Base-by-base conservation (phyloP, 2,113 vertebrate genomes). In the Balaeniceps rex region DNA sequence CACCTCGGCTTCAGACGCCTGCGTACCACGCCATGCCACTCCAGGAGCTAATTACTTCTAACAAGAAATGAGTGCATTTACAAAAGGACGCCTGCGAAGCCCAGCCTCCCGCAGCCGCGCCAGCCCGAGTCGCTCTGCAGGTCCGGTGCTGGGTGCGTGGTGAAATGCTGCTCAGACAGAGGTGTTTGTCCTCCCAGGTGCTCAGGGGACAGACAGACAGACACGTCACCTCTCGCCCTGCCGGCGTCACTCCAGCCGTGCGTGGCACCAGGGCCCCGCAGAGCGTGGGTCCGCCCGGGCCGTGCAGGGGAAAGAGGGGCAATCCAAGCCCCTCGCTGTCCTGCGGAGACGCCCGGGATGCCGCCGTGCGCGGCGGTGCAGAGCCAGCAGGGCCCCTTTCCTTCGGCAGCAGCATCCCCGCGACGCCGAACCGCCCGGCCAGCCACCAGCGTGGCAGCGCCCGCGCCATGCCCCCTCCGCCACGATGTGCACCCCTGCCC, bases 351-450 rank as follows among this genome's bases (percentile, higher is more conserved):
- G 58, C 58, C 44, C 2, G 14, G 38, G 34, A 14, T 36, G 38
- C 29, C n/a, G 2, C 29, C 4, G 1, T 8, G 31, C 1, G 8
- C 9, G 4, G n/a, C 3, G 2, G 34, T 4, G 11, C 29, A 6
- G 14, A 40, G 14, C 38, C 57, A 2, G n/a, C 80, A 22, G 54
- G 8, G 28, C 44, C n/a, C 7, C 9, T 6, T 25, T 25, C 58
- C 58, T 54, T 16, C 1, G 7, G 26, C 14, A 3, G 33, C 69
- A 34, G 19, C 29, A 11, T 49, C 36, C 31, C 24, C 12, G 2
- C 4, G 0, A 7, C 6, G 33, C 57, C 17, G 3, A 68, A 25
- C 40, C 4, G 0, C 31, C 49, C 5, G 3, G 42, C 6, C 31
- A 11, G 26, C 33, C 47, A 6, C 49, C 69, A 7, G 42, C 7